Evolutionary conservation across 2,888 invertebrate genomes (phyloP).

Genomic region (Sussaba pulchella): DNA sequence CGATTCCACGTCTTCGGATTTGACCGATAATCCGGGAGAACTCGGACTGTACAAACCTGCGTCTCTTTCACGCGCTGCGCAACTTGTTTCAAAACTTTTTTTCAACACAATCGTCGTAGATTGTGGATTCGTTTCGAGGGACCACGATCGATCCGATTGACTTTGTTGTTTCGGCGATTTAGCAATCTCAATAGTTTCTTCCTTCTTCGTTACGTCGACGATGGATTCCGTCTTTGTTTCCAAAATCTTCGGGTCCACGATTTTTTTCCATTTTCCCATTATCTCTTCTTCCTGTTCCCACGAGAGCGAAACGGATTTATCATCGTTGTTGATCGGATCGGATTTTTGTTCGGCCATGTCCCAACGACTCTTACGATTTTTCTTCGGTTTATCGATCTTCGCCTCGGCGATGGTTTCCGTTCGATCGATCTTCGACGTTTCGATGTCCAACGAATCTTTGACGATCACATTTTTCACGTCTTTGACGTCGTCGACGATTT

Average conservation of each 20-base stretch:
- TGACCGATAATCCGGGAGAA: slow-evolving; percentile 79
- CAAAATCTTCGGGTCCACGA: slow-evolving; percentile 23
- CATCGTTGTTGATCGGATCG: slow-evolving; percentile 73
- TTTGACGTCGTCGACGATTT: slow-evolving; percentile 15
- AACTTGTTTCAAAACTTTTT: slow-evolving; percentile 59
- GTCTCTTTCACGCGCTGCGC: slow-evolving; percentile 64
- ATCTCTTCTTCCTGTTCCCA: slow-evolving; percentile 75
- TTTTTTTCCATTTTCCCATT: slow-evolving; percentile 39
- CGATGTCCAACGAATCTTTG: slow-evolving; percentile 19
- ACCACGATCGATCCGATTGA: slow-evolving; percentile 29
- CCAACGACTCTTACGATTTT: slow-evolving; percentile 78
- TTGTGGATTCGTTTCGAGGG: no score
- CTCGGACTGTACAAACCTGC: slow-evolving; percentile 78
- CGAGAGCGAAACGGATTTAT: slow-evolving; percentile 74
- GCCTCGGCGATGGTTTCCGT: slow-evolving; percentile 17
- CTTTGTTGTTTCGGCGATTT: slow-evolving; percentile 58
- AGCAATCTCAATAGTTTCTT: no score
- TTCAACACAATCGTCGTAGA: slow-evolving; percentile 69
- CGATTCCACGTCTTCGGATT: slow-evolving; percentile 73
- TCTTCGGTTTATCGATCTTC: slow-evolving; percentile 50
- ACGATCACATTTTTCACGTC: background rate
- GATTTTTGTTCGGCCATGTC: slow-evolving; percentile 76
- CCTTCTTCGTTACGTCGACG: no score
- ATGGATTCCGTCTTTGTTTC: background rate
- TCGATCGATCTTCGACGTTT: background rate